phyloP scores from a whole-genome alignment of 2,888 invertebrate species.

The Macrosiphum euphorbiae region DNA sequence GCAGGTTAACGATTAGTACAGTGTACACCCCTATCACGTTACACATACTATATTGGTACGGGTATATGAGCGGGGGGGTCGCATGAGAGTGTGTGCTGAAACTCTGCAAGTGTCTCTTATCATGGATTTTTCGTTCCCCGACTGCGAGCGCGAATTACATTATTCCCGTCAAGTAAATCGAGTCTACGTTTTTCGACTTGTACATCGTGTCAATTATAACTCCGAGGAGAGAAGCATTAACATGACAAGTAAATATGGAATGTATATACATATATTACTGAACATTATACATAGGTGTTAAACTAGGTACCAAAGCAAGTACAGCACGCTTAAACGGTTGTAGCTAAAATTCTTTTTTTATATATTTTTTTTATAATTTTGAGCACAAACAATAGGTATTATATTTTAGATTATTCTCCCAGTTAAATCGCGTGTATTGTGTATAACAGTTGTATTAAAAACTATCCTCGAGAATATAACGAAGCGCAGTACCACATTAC shows the following conservation, averaged over 20 bases:
- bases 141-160: not conserved
- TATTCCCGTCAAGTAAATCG: not conserved
- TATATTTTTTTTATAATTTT: not conserved
- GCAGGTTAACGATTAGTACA: conserved; percentile 6
- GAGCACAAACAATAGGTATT: not conserved
- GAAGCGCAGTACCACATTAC: not conserved
- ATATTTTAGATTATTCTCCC: not conserved
- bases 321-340: not conserved
- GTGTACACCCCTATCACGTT: conserved; percentile 43
- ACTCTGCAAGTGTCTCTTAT: not conserved
- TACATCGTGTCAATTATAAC: not conserved
- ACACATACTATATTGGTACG: not conserved
- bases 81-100: not conserved
- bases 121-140: not conserved
- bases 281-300: not conserved
- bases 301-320: not conserved
- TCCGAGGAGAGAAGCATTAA: not conserved
- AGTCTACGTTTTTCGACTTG: not conserved
- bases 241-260: not conserved
- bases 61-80: not conserved
- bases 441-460: not conserved
- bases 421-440: not conserved
- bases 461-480: not conserved
- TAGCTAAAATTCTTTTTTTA: not conserved
- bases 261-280: not conserved